These are phyloP conservation scores for Tetragnatha montana DNA, from an alignment of 2,888 invertebrate species.

Conservation along the genomic window DNA sequence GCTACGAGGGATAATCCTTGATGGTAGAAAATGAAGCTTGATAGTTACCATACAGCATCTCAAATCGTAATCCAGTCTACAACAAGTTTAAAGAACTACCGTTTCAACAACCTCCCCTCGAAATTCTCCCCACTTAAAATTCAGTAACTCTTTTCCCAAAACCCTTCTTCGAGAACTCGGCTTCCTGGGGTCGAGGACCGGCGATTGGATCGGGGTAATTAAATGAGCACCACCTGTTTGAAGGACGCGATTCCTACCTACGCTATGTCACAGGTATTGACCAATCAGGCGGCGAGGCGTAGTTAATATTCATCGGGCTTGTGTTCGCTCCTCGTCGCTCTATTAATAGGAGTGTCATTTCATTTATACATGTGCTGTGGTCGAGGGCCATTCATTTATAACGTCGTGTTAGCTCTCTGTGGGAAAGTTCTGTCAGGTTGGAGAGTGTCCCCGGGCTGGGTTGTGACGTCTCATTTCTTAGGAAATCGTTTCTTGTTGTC, in stretches of 20 bases:
- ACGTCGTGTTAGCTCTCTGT: too few species aligned
- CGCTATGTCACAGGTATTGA: conserved; percentile 11
- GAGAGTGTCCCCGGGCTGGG: too few species aligned
- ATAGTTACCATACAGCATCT: too few species aligned
- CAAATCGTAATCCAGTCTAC: too few species aligned
- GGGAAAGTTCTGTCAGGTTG: too few species aligned
- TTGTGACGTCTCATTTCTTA: too few species aligned
- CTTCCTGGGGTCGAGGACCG: conserved; percentile 33
- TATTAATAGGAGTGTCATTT: not conserved
- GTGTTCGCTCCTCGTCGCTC: not conserved
- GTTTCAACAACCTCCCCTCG: not conserved
- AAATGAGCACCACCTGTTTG: not conserved
- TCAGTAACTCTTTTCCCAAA: not conserved
- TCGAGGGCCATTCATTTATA: too few species aligned
- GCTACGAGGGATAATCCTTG: too few species aligned
- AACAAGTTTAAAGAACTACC: too few species aligned
- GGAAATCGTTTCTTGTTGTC: too few species aligned
- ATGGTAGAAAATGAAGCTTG: too few species aligned
- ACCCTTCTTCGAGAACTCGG: too few species aligned
- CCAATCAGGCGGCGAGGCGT: conserved; percentile 7
- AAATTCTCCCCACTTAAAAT: conserved; percentile 12
- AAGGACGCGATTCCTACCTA: conserved; percentile 7
- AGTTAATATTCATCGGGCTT: not conserved
- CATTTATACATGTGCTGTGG: not conserved
- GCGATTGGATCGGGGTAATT: conserved; percentile 25